Evolutionary conservation across 37 sponge, comb jelly and placozoan genomes (phyloP).

Genomic region (Lycopodina hypogea): DNA sequence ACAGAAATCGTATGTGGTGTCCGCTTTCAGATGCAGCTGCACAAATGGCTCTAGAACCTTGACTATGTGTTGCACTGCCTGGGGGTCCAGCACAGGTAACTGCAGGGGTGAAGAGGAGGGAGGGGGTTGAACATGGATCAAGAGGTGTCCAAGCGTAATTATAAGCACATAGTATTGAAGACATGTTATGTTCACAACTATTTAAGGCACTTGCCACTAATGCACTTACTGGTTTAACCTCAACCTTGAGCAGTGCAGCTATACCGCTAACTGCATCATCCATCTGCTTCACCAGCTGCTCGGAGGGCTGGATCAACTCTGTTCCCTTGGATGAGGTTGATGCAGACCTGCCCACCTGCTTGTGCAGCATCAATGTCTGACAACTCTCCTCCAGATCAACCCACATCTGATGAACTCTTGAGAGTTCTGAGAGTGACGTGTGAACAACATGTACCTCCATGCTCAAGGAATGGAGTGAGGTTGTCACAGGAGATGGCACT

Average conservation of each 20-base stretch:
- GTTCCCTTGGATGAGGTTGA: constrained; percentile 27
- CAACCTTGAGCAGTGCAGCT: not conserved
- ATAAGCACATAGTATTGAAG: too few species aligned
- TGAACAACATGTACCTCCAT: constrained; percentile 14
- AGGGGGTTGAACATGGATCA: too few species aligned
- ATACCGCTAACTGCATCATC: not conserved
- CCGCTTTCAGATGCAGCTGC: constrained; percentile 7
- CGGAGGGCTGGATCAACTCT: not conserved
- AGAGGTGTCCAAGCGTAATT: too few species aligned
- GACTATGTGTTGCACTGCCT: constrained; percentile 3
- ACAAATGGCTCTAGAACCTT: constrained; percentile 12
- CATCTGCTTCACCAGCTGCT: not conserved
- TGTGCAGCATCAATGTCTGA: not conserved
- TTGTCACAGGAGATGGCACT: not conserved
- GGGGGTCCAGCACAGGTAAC: constrained; percentile 28
- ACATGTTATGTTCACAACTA: too few species aligned
- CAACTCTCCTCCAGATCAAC: constrained; percentile 10
- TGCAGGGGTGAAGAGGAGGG: not conserved
- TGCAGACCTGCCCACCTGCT: constrained; percentile 13
- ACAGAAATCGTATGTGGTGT: constrained; percentile 29
- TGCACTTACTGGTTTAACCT: not conserved
- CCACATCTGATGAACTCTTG: constrained; percentile 20
- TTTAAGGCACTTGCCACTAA: too few species aligned
- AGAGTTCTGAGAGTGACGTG: not conserved
- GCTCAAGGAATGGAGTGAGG: not conserved